Evolutionary conservation across 2,888 invertebrate species (phyloP), one percentile per base, ranked within the genome.

Genomic region (Lasioglossum morio): DNA sequence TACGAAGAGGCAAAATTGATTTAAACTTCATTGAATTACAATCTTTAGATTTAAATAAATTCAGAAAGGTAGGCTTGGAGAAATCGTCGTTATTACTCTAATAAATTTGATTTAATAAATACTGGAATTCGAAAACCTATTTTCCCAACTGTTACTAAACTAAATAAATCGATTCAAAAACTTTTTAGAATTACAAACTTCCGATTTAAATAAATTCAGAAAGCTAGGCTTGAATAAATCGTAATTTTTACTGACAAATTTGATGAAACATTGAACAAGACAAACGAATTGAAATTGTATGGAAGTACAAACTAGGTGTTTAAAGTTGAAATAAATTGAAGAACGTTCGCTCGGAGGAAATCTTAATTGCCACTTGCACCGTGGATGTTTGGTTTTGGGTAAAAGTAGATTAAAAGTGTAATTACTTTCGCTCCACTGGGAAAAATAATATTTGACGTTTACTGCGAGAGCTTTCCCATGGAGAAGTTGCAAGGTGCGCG

Each of bases 361-460:
- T 70, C 40, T 30, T 30, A 70, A 70, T 70, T 70, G 23, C 12
- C 23, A n/a, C n/a, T 37, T 23, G 40, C n/a, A 70, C 70, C 12
- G 37, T 70, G 40, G n/a, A n/a, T 23, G 37, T 27, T 43, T 75
- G 43, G 60, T 43, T 76, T 40, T 3, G 4, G 40, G 14, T 19
- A 30, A 30, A 63, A 23, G 40, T 30, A 30, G 63, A 30, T 46
- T 30, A 30, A 70, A 70, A 37, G 70, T 70, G 30, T 57, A 74
- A 74, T 74, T 57, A 27, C 75, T 63, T 40, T 76, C 23, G 30
- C n/a, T 23, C 48, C n/a, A n/a, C 70, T 5, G 27, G 57, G 46
- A 79, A 70, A 79, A 78, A 60, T 79, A 79, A 79, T 70, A 75
- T 70, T 73, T 40, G 74, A 72, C 78, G 74, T 79, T 82, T 82